phyloP scores from a whole-genome alignment of 2,113 vertebrate species.

The Pteronura brasiliensis region DNA sequence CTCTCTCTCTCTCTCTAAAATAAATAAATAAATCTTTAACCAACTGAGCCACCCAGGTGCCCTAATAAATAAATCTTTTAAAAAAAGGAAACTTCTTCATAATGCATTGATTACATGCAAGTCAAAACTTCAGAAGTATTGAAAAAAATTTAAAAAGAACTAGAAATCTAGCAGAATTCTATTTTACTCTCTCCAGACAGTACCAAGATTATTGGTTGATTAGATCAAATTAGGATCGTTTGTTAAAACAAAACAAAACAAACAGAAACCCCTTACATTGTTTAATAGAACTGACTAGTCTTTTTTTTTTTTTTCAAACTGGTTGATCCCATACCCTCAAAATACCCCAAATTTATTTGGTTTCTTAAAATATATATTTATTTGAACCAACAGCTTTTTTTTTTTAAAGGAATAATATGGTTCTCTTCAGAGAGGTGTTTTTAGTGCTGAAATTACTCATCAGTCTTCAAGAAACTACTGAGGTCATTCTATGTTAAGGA shows the following conservation, averaged over 20 bases:
- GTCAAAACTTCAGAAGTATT: background rate
- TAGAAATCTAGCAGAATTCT: background rate
- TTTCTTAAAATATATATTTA: background rate
- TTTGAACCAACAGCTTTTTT: background rate
- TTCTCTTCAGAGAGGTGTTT: background rate
- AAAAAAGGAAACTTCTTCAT: background rate
- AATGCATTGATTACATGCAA: background rate
- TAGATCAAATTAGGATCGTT: background rate
- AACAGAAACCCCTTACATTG: background rate
- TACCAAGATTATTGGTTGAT: background rate
- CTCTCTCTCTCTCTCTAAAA: background rate
- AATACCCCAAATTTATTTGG: background rate
- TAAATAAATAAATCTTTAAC: background rate
- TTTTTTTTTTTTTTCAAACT: background rate
- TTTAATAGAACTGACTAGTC: background rate
- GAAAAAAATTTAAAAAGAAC: background rate
- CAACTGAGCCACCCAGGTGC: too few relatives aligned
- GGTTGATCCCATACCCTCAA: background rate
- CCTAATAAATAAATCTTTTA: background rate
- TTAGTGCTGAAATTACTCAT: background rate
- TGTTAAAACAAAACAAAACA: background rate
- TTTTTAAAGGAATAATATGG: background rate
- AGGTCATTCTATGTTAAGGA: background rate
- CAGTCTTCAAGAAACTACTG: background rate
- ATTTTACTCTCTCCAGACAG: background rate